These are phyloP conservation scores for Chymomyza fuscimana DNA, from an alignment of 2,888 invertebrate species.

Conservation along the genomic window DNA sequence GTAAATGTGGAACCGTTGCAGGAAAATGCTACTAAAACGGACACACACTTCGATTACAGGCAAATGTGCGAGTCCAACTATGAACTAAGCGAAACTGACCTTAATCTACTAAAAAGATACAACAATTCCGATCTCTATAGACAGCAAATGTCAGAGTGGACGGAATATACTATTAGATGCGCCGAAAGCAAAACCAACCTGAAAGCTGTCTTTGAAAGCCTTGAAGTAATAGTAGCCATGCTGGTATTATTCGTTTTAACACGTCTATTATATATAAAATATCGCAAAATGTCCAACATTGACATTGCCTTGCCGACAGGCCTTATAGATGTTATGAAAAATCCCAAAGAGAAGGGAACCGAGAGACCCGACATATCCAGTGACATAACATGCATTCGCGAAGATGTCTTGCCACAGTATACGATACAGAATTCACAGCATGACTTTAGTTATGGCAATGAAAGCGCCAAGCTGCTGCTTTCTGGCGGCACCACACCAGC, in stretches of 20 bases:
- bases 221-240: conserved; percentile 35
- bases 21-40: conserved; percentile 21
- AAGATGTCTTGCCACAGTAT: conserved; percentile 46
- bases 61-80: background rate
- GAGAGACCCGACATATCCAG: conserved; percentile 10
- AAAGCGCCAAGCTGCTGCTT: conserved; percentile 55
- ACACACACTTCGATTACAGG: conserved; percentile 10
- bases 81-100: conserved; percentile 21
- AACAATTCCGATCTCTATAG: conserved; percentile 46
- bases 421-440: conserved; percentile 34
- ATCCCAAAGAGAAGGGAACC: conserved; percentile 44
- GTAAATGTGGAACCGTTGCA: conserved; percentile 65
- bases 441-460: conserved; percentile 59
- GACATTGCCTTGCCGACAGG: conserved; percentile 72
- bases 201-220: conserved; percentile 23
- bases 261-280: conserved; percentile 67
- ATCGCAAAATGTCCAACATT: conserved; percentile 76
- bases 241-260: conserved; percentile 40
- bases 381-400: conserved; percentile 38
- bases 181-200: conserved; percentile 31
- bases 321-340: conserved; percentile 65
- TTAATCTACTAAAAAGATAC: conserved; percentile 36
- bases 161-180: conserved; percentile 38
- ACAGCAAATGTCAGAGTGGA: conserved; percentile 66
- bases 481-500: conserved; percentile 43